Percentiles rank a stretch among this genome's conserved stretches.
phyloP scores from a whole-genome alignment of 2,888 invertebrate species.

The Argynnis bischoffii region DNA sequence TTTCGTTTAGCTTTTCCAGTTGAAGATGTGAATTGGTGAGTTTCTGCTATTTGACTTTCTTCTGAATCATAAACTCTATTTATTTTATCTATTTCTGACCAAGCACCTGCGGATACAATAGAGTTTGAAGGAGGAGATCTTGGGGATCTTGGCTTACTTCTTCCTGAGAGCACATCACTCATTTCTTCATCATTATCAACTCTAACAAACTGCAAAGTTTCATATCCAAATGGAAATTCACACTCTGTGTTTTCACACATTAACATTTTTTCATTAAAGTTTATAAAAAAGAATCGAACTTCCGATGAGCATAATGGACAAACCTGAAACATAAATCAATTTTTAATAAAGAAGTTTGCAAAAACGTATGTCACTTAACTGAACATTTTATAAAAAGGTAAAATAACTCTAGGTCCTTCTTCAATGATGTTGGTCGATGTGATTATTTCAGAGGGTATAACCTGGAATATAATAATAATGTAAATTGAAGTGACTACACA shows the following conservation, averaged over 20 bases:
- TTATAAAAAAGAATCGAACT: conserved; percentile 55
- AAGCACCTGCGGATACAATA: conserved; percentile 47
- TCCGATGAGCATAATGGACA: conserved; percentile 61
- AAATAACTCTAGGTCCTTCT: too few relatives aligned
- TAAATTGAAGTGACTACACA: too few relatives aligned
- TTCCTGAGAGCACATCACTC: conserved; percentile 45
- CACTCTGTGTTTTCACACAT: conserved; percentile 66
- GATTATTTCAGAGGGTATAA: too few relatives aligned
- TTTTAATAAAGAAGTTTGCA: background rate
- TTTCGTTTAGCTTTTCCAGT: conserved; percentile 27
- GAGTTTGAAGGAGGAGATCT: conserved; percentile 43
- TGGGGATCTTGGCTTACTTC: conserved; percentile 19
- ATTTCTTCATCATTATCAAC: conserved; percentile 45
- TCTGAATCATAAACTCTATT: conserved; percentile 48
- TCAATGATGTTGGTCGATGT: too few relatives aligned
- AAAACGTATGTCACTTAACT: background rate
- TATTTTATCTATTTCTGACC: conserved; percentile 54
- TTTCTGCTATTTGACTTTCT: conserved; percentile 38
- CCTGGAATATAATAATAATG: too few relatives aligned
- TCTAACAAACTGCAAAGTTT: conserved; percentile 53
- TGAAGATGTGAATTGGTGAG: conserved; percentile 12
- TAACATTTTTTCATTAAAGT: conserved; percentile 57
- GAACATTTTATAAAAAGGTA: too few relatives aligned
- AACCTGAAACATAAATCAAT: conserved; percentile 48
- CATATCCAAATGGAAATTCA: conserved; percentile 63